These are phyloP conservation scores for Paedocypris sp. DNA, from an alignment of 2,113 vertebrate genomes.

Conservation along the genomic window DNA sequence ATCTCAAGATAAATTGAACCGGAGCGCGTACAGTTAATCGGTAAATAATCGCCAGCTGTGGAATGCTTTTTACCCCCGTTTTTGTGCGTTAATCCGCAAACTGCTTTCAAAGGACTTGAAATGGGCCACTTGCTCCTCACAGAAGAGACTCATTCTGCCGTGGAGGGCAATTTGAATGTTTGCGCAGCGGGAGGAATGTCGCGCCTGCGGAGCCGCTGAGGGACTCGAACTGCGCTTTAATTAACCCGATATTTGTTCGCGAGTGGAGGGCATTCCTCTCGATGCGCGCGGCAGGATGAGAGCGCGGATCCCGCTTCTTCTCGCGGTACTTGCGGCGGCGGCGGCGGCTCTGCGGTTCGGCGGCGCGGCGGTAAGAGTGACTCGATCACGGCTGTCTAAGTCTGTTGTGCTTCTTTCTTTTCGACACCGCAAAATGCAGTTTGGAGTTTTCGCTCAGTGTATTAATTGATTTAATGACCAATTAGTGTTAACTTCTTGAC, in stretches of 20 bases:
- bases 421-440: no score
- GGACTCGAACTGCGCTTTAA: neutral
- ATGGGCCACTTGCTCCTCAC: slow-evolving; percentile 1
- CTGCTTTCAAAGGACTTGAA: slow-evolving; percentile 7
- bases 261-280: slow-evolving; percentile 51
- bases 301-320: slow-evolving; percentile 57
- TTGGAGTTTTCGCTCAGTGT: no score
- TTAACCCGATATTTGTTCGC: slow-evolving; percentile 26
- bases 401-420: neutral
- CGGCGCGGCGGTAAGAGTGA: slow-evolving; percentile 55
- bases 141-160: slow-evolving; percentile 11
- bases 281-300: slow-evolving; percentile 68
- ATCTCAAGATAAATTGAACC: neutral
- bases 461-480: no score
- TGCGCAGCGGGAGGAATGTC: slow-evolving; percentile 3
- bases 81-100: neutral
- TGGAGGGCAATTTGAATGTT: slow-evolving; percentile 19
- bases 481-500: no score
- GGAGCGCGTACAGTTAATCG: neutral
- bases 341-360: slow-evolving; percentile 52
- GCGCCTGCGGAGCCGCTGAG: slow-evolving; percentile 17
- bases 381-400: neutral
- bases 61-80: neutral
- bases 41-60: neutral
- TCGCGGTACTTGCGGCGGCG: slow-evolving; percentile 53